A percentile compares a stretch with the other conserved stretches of the same genome.
Evolutionary conservation across 2,888 invertebrate genomes (phyloP).

Genomic region (Fabriciana adippe): DNA sequence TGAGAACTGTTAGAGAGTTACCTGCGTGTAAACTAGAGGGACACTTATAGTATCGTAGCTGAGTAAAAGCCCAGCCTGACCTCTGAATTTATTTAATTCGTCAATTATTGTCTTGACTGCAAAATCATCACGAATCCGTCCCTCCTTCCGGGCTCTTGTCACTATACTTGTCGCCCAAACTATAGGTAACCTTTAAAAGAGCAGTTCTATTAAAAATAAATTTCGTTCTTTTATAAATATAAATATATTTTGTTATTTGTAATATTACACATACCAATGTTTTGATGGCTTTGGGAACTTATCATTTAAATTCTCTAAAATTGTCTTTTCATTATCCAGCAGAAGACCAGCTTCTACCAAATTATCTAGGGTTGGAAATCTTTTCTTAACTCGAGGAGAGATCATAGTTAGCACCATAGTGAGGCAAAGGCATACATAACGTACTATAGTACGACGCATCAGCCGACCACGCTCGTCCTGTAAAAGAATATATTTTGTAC

Average conservation of each 20-base stretch:
- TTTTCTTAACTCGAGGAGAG: constrained; percentile 93
- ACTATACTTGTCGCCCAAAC: constrained; percentile 96
- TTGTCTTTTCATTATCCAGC: constrained; percentile 89
- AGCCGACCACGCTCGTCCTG: constrained; percentile 91
- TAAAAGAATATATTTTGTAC: constrained; percentile 26
- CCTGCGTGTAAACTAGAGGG: constrained; percentile 92
- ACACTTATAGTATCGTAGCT: constrained; percentile 91
- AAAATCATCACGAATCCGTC: constrained; percentile 94
- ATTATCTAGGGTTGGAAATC: constrained; percentile 92
- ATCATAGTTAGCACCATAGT: constrained; percentile 94
- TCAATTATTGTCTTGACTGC: constrained; percentile 95
- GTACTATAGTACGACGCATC: constrained; percentile 91
- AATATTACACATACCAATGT: constrained; percentile 85
- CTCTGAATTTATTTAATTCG: constrained; percentile 92
- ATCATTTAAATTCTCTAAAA: constrained; percentile 89
- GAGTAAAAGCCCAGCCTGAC: constrained; percentile 88
- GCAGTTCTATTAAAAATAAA: neutral
- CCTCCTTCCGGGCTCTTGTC: constrained; percentile 94
- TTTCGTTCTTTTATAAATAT: no score
- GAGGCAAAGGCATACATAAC: constrained; percentile 92
- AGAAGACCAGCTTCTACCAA: constrained; percentile 92
- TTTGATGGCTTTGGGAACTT: constrained; percentile 93
- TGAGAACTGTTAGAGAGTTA: constrained; percentile 44
- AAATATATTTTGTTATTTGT: neutral
- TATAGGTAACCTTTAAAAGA: constrained; percentile 86